These are phyloP conservation scores for Latrodectus hesperus DNA, from an alignment of 2,888 invertebrate genomes.

Conservation along the genomic window DNA sequence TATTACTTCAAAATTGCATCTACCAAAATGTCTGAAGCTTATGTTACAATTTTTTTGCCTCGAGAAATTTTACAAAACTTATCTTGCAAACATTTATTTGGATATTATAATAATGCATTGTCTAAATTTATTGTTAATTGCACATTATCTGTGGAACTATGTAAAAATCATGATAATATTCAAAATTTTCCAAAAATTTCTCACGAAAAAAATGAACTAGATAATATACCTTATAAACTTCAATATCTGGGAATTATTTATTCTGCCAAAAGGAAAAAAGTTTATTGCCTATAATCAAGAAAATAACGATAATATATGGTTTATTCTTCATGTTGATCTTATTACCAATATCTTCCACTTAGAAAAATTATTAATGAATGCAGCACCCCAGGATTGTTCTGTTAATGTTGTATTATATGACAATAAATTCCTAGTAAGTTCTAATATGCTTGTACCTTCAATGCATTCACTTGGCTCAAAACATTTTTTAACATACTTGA, in stretches of 20 bases:
- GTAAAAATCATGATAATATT: not conserved
- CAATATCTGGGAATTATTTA: slow-evolving; percentile 33
- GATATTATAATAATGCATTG: not conserved
- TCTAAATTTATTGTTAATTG: slow-evolving; percentile 26
- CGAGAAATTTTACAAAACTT: slow-evolving; percentile 13
- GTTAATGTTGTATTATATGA: not conserved
- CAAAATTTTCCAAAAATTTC: not conserved
- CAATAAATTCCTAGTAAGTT: not conserved
- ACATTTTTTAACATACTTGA: too few relatives aligned
- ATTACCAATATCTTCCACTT: slow-evolving; percentile 19
- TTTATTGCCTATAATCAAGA: not conserved
- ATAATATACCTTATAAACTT: not conserved
- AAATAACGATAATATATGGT: not conserved
- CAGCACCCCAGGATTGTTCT: not conserved
- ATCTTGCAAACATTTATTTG: slow-evolving; percentile 23
- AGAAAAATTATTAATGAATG: slow-evolving; percentile 1
- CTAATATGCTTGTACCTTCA: too few relatives aligned
- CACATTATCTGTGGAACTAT: not conserved
- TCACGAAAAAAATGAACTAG: not conserved
- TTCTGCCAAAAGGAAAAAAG: slow-evolving; percentile 5
- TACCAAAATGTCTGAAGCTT: too few relatives aligned
- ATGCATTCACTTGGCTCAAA: too few relatives aligned
- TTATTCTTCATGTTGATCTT: slow-evolving; percentile 24
- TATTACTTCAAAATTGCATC: too few relatives aligned
- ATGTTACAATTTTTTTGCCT: slow-evolving; percentile 35